Evolutionary conservation across 1,140 invertebrate genomes (phyloP).

Genomic region (Limonius californicus): DNA sequence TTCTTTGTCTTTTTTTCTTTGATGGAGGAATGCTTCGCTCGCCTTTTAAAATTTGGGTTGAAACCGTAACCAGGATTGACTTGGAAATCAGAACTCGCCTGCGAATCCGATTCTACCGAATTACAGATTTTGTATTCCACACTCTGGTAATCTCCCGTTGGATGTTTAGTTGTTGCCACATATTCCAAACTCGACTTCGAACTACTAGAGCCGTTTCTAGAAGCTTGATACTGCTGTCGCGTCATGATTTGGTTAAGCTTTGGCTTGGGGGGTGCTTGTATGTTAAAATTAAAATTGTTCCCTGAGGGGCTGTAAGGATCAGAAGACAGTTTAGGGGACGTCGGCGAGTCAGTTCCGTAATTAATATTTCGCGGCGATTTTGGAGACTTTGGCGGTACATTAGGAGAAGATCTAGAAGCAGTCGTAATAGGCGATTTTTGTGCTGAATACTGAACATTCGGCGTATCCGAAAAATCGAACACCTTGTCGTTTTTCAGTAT

Average conservation of each 20-base stretch:
- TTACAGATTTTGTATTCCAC: conserved; percentile 43
- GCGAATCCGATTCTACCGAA: conserved; percentile 40
- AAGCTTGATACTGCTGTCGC: conserved; percentile 33
- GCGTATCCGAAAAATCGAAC: neutral
- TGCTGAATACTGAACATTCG: neutral
- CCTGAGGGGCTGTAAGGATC: neutral
- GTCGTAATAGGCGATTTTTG: neutral
- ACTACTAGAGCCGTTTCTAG: conserved; percentile 37
- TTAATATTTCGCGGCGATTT: neutral
- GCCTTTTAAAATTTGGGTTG: conserved; percentile 19
- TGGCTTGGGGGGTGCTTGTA: conserved; percentile 34
- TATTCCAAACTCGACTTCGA: conserved; percentile 41
- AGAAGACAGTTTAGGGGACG: neutral
- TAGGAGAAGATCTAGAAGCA: neutral
- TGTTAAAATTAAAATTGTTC: conserved; percentile 31
- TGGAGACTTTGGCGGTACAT: neutral
- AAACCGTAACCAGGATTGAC: conserved; percentile 9
- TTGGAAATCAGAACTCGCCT: conserved; percentile 18
- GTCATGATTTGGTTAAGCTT: conserved; percentile 15
- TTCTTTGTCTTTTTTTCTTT: conserved; percentile 38
- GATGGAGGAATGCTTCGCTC: conserved; percentile 39
- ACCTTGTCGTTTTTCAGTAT: conserved; percentile 2
- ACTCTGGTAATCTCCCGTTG: conserved; percentile 39
- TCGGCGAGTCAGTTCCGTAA: neutral
- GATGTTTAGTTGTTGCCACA: conserved; percentile 38